phyloP scores from a whole-genome alignment of 1,140 invertebrate species.

The Pogonomyrmex barbatus region DNA sequence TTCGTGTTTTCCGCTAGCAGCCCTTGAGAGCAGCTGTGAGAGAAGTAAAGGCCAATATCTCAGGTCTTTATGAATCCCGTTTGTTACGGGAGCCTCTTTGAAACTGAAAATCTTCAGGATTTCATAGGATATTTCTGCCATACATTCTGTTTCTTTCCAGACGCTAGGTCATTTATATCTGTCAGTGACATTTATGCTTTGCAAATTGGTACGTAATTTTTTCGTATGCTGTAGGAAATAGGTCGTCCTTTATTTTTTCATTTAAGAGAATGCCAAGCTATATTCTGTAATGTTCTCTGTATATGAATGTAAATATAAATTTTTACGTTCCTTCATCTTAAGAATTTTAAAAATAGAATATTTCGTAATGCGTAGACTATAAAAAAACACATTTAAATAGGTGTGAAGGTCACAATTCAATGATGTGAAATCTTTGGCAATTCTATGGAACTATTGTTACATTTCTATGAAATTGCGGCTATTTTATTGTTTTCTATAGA shows the following conservation, averaged over 20 bases:
- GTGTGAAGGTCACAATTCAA: neutral
- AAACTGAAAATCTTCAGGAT: conserved; percentile 59
- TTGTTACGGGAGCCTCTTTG: conserved; percentile 42
- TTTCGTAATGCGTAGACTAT: neutral
- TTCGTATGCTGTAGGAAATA: conserved; percentile 22
- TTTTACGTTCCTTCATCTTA: neutral
- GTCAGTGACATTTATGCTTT: conserved; percentile 53
- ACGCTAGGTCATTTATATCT: conserved; percentile 45
- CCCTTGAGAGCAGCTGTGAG: conserved; percentile 4
- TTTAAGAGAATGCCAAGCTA: neutral
- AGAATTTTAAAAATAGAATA: conserved; percentile 8
- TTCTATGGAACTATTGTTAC: conserved; percentile 5
- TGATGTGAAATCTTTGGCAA: neutral
- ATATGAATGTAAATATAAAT: neutral
- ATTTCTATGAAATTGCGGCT: neutral
- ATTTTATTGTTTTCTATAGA: conserved; percentile 1
- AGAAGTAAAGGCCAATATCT: conserved; percentile 45
- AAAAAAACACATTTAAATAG: neutral
- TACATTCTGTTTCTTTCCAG: conserved; percentile 16
- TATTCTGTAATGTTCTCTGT: neutral
- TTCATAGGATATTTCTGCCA: conserved; percentile 46
- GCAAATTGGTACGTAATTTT: conserved; percentile 57
- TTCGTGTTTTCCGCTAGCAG: conserved; percentile 15
- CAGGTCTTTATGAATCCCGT: conserved; percentile 57
- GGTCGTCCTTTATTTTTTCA: neutral